phyloP scores from a whole-genome alignment of 1,140 invertebrate species.

The Pseudomyrmex cubaensis region DNA sequence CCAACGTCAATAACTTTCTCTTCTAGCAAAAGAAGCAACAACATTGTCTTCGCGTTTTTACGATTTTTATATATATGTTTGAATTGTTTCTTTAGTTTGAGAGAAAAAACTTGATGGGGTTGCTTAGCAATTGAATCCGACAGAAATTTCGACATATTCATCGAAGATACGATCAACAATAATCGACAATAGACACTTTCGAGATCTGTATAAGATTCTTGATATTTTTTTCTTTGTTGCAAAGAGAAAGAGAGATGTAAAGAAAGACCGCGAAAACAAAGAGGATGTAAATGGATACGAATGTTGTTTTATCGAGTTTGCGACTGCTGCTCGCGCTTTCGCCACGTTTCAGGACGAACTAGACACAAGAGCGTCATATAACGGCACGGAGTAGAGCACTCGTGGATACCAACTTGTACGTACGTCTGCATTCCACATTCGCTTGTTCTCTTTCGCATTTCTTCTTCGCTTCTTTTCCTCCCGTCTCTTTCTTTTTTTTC shows the following conservation, averaged over 20 bases:
- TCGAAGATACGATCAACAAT: conserved; percentile 17
- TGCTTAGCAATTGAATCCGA: not conserved
- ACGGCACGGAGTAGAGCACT: conserved; percentile 13
- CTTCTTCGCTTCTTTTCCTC: not conserved
- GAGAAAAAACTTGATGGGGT: not conserved
- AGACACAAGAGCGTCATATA: conserved; percentile 34
- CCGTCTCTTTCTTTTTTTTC: not conserved
- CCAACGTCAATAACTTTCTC: conserved; percentile 31
- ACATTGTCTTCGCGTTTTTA: not conserved
- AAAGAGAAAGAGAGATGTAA: not conserved
- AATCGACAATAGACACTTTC: conserved; percentile 32
- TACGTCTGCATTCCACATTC: conserved; percentile 22
- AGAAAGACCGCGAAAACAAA: not conserved
- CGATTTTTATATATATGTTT: not conserved
- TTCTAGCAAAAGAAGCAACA: conserved; percentile 1
- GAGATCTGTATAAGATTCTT: conserved; percentile 59
- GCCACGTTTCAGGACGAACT: conserved; percentile 27
- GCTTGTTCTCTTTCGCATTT: not conserved
- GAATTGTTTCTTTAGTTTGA: not conserved
- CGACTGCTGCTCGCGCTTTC: not conserved
- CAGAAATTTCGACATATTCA: not conserved
- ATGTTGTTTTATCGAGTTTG: conserved; percentile 64
- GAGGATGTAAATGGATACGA: conserved; percentile 32
- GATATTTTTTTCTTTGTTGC: conserved; percentile 48
- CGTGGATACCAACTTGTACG: conserved; percentile 22